phyloP scores from a whole-genome alignment of 2,797 vertebrate species.

The Atherinosoma microstoma region DNA sequence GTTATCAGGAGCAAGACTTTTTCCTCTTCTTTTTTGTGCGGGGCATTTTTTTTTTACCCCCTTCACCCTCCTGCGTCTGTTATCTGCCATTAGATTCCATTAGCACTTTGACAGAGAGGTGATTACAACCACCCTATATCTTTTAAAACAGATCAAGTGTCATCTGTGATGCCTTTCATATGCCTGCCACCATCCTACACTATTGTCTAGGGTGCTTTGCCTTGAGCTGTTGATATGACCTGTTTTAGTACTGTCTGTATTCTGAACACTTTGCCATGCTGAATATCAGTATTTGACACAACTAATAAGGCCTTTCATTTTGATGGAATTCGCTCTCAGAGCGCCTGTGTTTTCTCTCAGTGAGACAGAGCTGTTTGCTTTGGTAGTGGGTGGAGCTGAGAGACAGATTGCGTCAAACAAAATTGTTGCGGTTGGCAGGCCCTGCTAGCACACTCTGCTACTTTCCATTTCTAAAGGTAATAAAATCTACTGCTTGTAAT shows the following conservation, averaged over 20 bases:
- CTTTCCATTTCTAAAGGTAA: constrained; percentile 45
- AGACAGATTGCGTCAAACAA: constrained; percentile 64
- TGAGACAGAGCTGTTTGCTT: constrained; percentile 59
- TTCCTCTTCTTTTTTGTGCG: constrained; percentile 9
- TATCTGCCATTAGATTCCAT: constrained; percentile 71
- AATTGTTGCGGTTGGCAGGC: constrained; percentile 57
- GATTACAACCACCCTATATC: constrained; percentile 63
- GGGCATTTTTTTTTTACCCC: constrained; percentile 47
- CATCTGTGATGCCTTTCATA: constrained; percentile 70
- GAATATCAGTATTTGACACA: constrained; percentile 71
- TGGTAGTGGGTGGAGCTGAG: constrained; percentile 56
- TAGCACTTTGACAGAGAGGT: constrained; percentile 70
- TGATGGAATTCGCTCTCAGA: constrained; percentile 61
- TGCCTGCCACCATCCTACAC: constrained; percentile 47
- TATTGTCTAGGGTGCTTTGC: constrained; percentile 62
- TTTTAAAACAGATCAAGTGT: constrained; percentile 74
- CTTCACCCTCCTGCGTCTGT: constrained; percentile 41
- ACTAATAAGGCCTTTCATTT: constrained; percentile 73
- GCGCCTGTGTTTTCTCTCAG: constrained; percentile 54
- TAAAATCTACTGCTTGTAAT: constrained; percentile 23
- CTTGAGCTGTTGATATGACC: constrained; percentile 55
- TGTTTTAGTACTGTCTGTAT: constrained; percentile 62
- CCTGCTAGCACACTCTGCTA: constrained; percentile 21
- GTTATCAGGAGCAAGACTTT: constrained; percentile 28
- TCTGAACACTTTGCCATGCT: constrained; percentile 63